A percentile compares a stretch with the other conserved stretches of the same genome.
Conservation (phyloP, 2,797 vertebrate genomes). For the Gadopsis marmoratus region DNA sequence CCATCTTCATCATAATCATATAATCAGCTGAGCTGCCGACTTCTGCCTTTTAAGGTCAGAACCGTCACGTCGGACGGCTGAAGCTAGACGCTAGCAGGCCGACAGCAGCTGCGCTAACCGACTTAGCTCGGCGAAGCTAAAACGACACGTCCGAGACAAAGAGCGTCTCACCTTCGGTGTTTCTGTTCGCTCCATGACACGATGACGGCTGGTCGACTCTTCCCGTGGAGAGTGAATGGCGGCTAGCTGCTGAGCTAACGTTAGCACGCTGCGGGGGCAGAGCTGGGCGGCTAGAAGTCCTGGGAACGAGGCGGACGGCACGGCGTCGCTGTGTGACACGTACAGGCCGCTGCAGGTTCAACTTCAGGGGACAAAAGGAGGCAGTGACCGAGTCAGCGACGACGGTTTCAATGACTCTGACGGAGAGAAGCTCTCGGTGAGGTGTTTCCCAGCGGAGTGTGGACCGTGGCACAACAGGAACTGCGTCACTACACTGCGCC, state of each 20-base stretch:
- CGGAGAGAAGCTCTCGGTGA: background rate
- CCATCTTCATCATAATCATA: no score
- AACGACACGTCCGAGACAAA: fast-evolving
- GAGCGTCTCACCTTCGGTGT: slow-evolving; percentile 75
- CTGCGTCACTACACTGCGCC: background rate
- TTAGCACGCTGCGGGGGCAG: slow-evolving; percentile 19
- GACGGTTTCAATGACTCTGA: background rate
- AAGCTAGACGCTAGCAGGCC: slow-evolving; percentile 7
- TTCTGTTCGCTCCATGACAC: slow-evolving; percentile 78
- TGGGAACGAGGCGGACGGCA: background rate
- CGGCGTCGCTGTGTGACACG: background rate
- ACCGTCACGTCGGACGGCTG: background rate
- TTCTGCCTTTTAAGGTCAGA: slow-evolving; percentile 14
- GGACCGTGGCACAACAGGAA: slow-evolving; percentile 30
- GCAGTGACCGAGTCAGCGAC: background rate
- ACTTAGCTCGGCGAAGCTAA: background rate
- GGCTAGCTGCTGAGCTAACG: slow-evolving; percentile 59
- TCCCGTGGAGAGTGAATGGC: slow-evolving; percentile 12
- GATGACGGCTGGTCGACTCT: background rate
- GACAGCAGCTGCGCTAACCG: background rate
- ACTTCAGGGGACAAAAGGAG: background rate
- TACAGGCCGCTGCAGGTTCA: background rate
- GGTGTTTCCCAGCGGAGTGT: background rate
- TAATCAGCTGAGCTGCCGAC: background rate
- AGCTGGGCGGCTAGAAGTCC: background rate